A percentile compares a stretch with the other conserved stretches of the same genome.
Evolutionary conservation across 1,140 invertebrate species (phyloP).

Genomic region (Trinorchestia longiramus): DNA sequence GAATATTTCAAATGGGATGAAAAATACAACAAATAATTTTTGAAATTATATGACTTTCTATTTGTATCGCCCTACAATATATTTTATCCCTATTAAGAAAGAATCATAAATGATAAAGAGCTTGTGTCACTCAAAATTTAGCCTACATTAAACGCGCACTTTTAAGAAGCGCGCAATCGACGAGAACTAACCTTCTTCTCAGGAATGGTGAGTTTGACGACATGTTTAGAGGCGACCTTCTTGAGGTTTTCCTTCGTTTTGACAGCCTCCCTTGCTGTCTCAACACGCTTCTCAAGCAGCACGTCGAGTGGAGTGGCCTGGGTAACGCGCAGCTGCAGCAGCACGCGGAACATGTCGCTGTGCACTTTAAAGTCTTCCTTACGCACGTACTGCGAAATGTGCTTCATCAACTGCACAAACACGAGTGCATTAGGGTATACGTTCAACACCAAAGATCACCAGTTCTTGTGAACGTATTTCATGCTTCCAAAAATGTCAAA

Average conservation of each 20-base stretch:
- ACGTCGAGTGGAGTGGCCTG: conserved; percentile 10
- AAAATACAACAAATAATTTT: too few relatives aligned
- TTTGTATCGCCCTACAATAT: too few relatives aligned
- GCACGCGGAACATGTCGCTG: conserved; percentile 20
- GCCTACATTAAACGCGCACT: too few relatives aligned
- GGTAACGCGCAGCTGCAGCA: conserved; percentile 25
- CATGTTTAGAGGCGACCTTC: neutral
- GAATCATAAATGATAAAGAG: too few relatives aligned
- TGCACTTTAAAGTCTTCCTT: conserved; percentile 22
- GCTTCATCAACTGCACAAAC: conserved; percentile 6
- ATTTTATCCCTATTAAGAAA: too few relatives aligned
- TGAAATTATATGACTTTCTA: too few relatives aligned
- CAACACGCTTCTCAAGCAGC: conserved; percentile 22
- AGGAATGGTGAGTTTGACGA: neutral
- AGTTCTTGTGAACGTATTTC: neutral
- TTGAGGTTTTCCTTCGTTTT: neutral
- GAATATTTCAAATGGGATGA: too few relatives aligned
- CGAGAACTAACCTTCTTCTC: neutral
- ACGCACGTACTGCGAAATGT: conserved; percentile 15
- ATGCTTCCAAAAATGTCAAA: neutral
- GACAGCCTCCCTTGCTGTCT: neutral
- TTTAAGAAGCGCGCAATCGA: too few relatives aligned
- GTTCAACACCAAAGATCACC: neutral
- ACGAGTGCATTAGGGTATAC: neutral
- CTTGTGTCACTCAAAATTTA: too few relatives aligned